Base-by-base conservation (phyloP, 2,797 vertebrate genomes). In the Mus spretus region DNA sequence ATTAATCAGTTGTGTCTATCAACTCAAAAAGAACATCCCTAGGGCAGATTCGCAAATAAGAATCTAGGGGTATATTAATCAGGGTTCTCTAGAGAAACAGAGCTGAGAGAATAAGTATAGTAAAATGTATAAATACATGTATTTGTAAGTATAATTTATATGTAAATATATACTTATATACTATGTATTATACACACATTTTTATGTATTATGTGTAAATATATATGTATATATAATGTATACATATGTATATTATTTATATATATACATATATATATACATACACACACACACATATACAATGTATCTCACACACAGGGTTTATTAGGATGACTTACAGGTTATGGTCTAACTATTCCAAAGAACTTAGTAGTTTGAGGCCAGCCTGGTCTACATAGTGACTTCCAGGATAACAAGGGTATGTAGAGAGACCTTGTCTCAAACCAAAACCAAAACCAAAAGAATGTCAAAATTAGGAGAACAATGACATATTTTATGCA, bases 1-100 rank as follows among this genome's bases (percentile, higher is more conserved):
- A 93, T 82, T 92, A 90, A 95, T 77, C 14, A 61, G 72, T 72
- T 72, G 80, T 31, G 55, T 47, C 83, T 79, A 50, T 86, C 79
- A 28, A 91, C 79, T 85, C 65, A 67, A 86, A 83, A 0, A 44
- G 79, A 91, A 57, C 61, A 86, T 57, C 47, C 13, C 61, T 86
- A 61, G 67, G 55, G 89, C 14, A 65, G 59, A 96, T 81, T 95
- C 47, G 86, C 47, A 85, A 90, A 75, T 74, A 85, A 85, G 80
- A 90, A 44, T 88, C 28, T 40, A 40, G 14, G 12, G 20, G 70
- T 34, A 67, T 67, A 67, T 85, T 67, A 85, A 67, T 85, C 31
- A 67, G 83, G 44, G 61, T 67, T 67, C 83, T 50, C 83, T 67
- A 85, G 82, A 85, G 40, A 50, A 67, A 50, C 61, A 83, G 80